phyloP scores from a whole-genome alignment of 2,113 vertebrate species.

The Oreochromis aureus region DNA sequence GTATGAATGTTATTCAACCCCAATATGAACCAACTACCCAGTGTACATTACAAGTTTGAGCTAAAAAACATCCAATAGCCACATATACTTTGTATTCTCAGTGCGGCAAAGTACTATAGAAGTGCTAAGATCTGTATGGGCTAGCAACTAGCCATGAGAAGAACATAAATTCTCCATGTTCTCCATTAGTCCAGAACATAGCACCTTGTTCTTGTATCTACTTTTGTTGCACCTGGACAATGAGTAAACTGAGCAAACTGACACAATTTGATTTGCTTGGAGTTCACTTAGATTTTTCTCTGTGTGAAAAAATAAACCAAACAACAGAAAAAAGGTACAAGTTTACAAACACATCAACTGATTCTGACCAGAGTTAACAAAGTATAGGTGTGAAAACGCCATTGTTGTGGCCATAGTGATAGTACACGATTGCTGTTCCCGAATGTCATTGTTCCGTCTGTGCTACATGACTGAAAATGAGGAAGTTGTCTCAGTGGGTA shows the following conservation, averaged over 20 bases:
- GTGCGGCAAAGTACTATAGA: not conserved
- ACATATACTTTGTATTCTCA: not conserved
- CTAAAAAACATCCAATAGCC: not conserved
- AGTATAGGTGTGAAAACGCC: not conserved
- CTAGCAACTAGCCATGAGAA: not conserved
- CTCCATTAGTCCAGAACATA: not conserved
- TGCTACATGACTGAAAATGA: not conserved
- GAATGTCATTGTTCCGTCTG: not conserved
- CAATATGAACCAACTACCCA: not conserved
- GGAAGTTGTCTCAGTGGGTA: not conserved
- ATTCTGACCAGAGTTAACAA: not conserved
- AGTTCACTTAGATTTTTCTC: not conserved
- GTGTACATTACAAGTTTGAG: not conserved
- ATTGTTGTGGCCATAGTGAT: not conserved
- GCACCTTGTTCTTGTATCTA: not conserved
- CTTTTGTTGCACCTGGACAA: not conserved
- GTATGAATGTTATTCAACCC: not conserved
- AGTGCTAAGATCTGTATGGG: not conserved
- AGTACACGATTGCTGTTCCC: not conserved
- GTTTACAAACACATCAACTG: not conserved
- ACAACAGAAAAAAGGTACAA: not conserved
- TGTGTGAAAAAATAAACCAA: not conserved
- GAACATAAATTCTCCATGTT: not conserved
- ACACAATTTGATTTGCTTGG: not conserved
- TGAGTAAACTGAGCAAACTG: not conserved